Percentiles rank a stretch among this genome's conserved stretches.
These are phyloP conservation scores for Antedon mediterranea DNA, from an alignment of 53 echinoderm and acorn worm genomes.

Conservation along the genomic window DNA sequence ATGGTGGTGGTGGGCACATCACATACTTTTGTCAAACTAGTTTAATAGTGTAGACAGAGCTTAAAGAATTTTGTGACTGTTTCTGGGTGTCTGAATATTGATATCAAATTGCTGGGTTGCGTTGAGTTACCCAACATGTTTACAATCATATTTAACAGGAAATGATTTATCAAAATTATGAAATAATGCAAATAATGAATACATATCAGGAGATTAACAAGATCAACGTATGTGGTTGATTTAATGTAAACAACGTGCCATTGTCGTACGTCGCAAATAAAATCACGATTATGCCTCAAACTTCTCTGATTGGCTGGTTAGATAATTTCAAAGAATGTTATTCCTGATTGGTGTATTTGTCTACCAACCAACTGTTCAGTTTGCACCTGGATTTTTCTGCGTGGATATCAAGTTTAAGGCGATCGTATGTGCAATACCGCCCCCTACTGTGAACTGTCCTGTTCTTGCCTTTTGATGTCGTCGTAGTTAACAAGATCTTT, in stretches of 20 bases:
- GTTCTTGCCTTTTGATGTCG: neutral
- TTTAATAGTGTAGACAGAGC: too few species aligned
- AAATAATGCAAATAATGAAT: neutral
- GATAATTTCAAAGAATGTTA: neutral
- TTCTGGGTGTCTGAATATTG: neutral
- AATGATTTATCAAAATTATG: neutral
- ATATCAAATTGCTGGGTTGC: neutral
- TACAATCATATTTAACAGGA: neutral
- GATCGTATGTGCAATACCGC: neutral
- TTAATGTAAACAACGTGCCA: neutral
- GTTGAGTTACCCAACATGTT: neutral
- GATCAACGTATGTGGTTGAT: neutral
- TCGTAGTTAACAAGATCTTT: neutral
- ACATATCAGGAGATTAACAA: neutral
- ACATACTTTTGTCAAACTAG: too few species aligned
- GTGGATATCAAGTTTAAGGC: neutral
- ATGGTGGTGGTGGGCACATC: too few species aligned
- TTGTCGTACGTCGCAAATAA: neutral
- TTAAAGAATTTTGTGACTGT: neutral
- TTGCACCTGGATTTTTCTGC: neutral
- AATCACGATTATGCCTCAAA: neutral
- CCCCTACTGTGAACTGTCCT: neutral
- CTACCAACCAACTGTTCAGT: neutral
- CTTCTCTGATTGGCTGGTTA: neutral
- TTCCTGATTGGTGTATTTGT: neutral